Evolutionary conservation across 1,140 invertebrate species (phyloP).

Genomic region (Dufourea novaeangliae): DNA sequence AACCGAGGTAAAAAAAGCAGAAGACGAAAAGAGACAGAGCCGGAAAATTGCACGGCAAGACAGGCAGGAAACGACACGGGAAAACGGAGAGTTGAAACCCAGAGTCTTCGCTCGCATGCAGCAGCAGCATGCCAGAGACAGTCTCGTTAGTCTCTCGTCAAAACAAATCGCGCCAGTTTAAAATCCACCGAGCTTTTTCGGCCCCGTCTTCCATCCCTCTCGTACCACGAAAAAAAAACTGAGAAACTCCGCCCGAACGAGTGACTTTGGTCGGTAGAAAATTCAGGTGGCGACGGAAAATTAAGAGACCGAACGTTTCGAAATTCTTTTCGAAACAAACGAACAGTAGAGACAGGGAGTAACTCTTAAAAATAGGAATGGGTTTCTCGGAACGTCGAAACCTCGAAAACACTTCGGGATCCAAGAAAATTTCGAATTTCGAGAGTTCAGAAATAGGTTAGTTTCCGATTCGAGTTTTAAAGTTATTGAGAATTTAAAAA

Average conservation of each 20-base stretch:
- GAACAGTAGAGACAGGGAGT: too few species aligned
- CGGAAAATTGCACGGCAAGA: not conserved
- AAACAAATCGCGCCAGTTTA: conserved; percentile 63
- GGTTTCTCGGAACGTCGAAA: too few species aligned
- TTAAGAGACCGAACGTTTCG: too few species aligned
- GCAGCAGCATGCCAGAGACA: conserved; percentile 55
- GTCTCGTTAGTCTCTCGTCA: conserved; percentile 66
- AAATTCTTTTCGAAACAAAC: too few species aligned
- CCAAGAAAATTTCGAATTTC: too few species aligned
- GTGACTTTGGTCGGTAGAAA: not conserved
- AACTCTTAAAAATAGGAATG: too few species aligned
- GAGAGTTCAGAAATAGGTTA: too few species aligned
- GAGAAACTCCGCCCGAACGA: not conserved
- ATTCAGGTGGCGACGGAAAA: not conserved
- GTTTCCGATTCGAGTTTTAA: too few species aligned
- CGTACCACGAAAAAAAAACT: not conserved
- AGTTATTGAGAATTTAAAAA: too few species aligned
- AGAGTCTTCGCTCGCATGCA: conserved; percentile 28
- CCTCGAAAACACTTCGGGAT: too few species aligned
- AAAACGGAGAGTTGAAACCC: conserved; percentile 41
- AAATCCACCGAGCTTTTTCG: conserved; percentile 40
- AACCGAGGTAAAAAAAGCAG: not conserved
- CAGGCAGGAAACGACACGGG: conserved; percentile 46
- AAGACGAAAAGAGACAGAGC: not conserved
- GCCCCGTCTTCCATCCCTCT: not conserved